Base-by-base conservation (phyloP, 2,797 vertebrate species). In the Myripristis murdjan region DNA sequence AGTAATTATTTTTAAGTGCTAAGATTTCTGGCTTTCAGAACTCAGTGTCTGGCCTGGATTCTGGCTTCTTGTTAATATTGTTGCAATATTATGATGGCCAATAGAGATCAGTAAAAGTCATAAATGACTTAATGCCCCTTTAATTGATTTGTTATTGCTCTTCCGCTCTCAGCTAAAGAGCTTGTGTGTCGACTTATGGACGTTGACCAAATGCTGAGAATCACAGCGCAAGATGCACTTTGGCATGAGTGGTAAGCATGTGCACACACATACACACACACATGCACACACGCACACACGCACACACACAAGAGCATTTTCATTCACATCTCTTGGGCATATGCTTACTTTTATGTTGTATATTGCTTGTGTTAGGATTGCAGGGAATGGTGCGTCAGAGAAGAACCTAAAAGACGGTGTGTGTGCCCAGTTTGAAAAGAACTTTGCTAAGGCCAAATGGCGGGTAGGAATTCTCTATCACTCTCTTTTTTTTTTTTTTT, bases 361-460 rank as follows among this genome's bases (percentile, higher is more conserved):
- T 81, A 11, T 64, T 39, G 24, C 53, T n/a, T 81, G 35, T 82
- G 52, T 62, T 84, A 96, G 95, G 95, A 96, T 96, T 64, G 93
- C 95, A 6, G 96, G 95, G 37, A 96, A 95, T 8, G 95, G 94
- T 14, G 96, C 96, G 12, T 95, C 95, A 0, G 96, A 96, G 89
- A 96, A 96, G 79, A 97, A 97, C 82, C 90, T 97, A 11, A 96
- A 96, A 80, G 95, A 92, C 41, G 96, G 95, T 1, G 96, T 96
- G 51, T 97, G 96, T 62, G 96, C 96, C 63, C 96, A 96, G 84
- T 96, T 97, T 84, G 94, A 96, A 90, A 97, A 97, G 90, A 97
- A 97, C 89, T 97, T 97, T 88, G 96, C 96, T 46, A 97, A 97
- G 79, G 96, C 96, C 77, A 97, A 97, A 54, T 97, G 96, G 96